These are phyloP conservation scores for Zoroaster sp. DNA, from an alignment of 53 echinoderm and acorn worm species.

Conservation along the genomic window DNA sequence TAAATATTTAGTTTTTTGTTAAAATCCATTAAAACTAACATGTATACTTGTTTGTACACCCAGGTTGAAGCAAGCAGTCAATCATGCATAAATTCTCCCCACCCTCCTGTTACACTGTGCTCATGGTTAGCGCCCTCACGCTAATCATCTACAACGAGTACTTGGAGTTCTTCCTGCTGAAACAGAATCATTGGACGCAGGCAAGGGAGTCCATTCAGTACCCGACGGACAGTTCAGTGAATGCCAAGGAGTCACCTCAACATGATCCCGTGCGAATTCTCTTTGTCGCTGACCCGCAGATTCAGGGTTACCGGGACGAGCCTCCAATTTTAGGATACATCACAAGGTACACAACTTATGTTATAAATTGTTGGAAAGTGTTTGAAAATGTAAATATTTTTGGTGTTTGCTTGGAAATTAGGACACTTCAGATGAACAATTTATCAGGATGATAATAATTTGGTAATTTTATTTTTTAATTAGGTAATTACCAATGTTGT, in stretches of 20 bases:
- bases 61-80: neutral
- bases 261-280: slow-evolving; percentile 66
- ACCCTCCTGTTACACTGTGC: slow-evolving; percentile 44
- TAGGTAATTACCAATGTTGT: no score
- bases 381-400: no score
- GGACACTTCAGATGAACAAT: no score
- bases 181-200: slow-evolving; percentile 71
- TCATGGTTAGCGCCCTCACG: slow-evolving; percentile 60
- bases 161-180: slow-evolving; percentile 73
- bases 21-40: no score
- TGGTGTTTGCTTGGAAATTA: no score
- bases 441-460: no score
- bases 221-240: neutral
- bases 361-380: neutral
- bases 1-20: no score
- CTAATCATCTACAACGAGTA: slow-evolving; percentile 86
- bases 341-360: slow-evolving; percentile 24
- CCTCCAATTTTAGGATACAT: slow-evolving; percentile 71
- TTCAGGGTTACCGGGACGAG: slow-evolving; percentile 69
- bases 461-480: no score
- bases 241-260: slow-evolving; percentile 29
- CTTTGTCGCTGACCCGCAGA: slow-evolving; percentile 86
- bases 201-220: slow-evolving; percentile 17
- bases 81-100: slow-evolving; percentile 12
- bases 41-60: neutral